These are phyloP conservation scores for Eudasyphora cyanicolor DNA, from an alignment of 2,888 invertebrate species.

Conservation along the genomic window DNA sequence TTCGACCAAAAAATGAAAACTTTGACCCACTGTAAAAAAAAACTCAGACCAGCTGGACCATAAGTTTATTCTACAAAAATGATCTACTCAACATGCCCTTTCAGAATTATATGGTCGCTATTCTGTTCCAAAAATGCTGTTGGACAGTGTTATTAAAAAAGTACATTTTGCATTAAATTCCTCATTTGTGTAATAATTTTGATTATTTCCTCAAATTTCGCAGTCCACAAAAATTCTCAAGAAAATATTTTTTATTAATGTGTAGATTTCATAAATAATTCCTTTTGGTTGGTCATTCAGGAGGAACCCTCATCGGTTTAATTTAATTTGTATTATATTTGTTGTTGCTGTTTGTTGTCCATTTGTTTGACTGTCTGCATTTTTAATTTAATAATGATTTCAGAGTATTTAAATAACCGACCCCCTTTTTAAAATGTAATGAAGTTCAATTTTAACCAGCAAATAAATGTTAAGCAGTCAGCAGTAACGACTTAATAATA, in stretches of 20 bases:
- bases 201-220: background rate
- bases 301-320: background rate
- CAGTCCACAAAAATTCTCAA: background rate
- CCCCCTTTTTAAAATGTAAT: background rate
- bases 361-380: constrained; percentile 39
- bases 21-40: no score
- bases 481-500: background rate
- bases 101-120: no score
- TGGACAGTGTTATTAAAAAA: no score
- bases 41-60: no score
- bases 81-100: no score
- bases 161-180: no score
- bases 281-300: background rate
- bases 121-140: no score
- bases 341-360: background rate
- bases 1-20: no score
- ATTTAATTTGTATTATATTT: background rate
- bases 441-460: background rate
- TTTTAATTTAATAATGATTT: constrained; percentile 46
- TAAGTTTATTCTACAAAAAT: no score
- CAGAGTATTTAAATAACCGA: background rate
- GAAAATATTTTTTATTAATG: background rate
- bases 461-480: background rate
- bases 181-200: no score
- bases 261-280: background rate